A percentile compares a stretch with the other conserved stretches of the same genome.
Evolutionary conservation across 2,113 vertebrate species (phyloP).

Genomic region (Boleophthalmus pectinirostris): DNA sequence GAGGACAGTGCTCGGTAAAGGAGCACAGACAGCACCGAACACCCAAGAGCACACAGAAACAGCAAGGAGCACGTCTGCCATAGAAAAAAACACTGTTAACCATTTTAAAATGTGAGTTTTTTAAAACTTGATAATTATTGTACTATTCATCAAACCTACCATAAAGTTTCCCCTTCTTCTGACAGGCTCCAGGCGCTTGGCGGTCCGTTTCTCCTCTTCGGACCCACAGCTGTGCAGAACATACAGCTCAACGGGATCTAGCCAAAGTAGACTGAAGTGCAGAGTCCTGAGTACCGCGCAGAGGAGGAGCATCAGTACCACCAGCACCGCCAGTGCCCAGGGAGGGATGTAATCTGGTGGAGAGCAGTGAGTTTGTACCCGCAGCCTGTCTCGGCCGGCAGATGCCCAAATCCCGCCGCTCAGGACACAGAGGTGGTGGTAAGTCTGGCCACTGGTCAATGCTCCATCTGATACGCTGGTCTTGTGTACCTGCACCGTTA

Average conservation of each 20-base stretch:
- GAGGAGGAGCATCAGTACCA: slow-evolving; percentile 72
- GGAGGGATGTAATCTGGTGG: slow-evolving; percentile 59
- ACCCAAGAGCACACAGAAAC: slow-evolving; percentile 80
- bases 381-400: slow-evolving; percentile 63
- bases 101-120: neutral
- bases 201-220: slow-evolving; percentile 82
- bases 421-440: slow-evolving; percentile 74
- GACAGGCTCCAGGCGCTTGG: slow-evolving; percentile 83
- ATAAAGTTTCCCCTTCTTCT: slow-evolving; percentile 84
- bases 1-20: slow-evolving; percentile 78
- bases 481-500: slow-evolving; percentile 65
- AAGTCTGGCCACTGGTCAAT: neutral
- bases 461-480: slow-evolving; percentile 29
- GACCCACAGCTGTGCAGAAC: slow-evolving; percentile 87
- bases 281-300: slow-evolving; percentile 80
- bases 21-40: slow-evolving; percentile 82
- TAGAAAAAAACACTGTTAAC: neutral
- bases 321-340: slow-evolving; percentile 79
- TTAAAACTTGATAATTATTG: neutral
- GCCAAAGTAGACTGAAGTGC: slow-evolving; percentile 82
- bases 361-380: slow-evolving; percentile 44
- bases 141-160: slow-evolving; percentile 39
- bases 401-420: slow-evolving; percentile 64
- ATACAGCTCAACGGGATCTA: slow-evolving; percentile 85
- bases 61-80: slow-evolving; percentile 80